Evolutionary conservation across 2,113 vertebrate species (phyloP).

Genomic region (Tetrax tetrax): DNA sequence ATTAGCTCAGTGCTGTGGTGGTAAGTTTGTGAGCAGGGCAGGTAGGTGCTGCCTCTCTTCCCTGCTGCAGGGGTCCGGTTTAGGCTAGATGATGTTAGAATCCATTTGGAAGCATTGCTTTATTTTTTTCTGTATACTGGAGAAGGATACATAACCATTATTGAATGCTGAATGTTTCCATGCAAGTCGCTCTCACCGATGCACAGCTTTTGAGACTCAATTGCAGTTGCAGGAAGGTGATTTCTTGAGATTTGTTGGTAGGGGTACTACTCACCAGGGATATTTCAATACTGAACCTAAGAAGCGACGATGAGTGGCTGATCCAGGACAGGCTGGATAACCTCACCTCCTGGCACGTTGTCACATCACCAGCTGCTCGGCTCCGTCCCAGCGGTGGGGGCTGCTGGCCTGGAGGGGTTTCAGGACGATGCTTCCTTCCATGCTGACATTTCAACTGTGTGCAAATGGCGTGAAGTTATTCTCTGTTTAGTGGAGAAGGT

Average conservation of each 20-base stretch:
- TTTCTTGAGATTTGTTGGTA: neutral
- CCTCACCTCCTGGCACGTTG: too few relatives aligned
- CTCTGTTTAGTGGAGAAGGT: neutral
- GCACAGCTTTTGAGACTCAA: neutral
- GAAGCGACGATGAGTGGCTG: neutral
- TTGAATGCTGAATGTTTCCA: neutral
- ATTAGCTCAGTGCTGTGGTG: neutral
- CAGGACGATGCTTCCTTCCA: fast-evolving
- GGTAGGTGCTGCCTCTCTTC: neutral
- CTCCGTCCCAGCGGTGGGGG: neutral
- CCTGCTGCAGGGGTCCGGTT: neutral
- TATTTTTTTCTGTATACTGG: neutral
- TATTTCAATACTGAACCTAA: neutral
- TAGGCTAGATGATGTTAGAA: neutral
- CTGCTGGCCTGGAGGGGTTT: neutral
- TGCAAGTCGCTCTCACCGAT: fast-evolving
- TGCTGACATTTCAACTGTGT: neutral
- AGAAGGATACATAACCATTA: neutral
- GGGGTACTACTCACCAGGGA: neutral
- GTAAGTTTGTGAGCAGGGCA: neutral
- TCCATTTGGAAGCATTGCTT: neutral
- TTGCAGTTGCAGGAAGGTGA: neutral
- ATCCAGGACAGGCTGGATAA: neutral
- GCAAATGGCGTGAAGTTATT: neutral
- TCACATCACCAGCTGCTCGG: fast-evolving